phyloP scores from a whole-genome alignment of 2,888 invertebrate genomes.

The Nineta flava region DNA sequence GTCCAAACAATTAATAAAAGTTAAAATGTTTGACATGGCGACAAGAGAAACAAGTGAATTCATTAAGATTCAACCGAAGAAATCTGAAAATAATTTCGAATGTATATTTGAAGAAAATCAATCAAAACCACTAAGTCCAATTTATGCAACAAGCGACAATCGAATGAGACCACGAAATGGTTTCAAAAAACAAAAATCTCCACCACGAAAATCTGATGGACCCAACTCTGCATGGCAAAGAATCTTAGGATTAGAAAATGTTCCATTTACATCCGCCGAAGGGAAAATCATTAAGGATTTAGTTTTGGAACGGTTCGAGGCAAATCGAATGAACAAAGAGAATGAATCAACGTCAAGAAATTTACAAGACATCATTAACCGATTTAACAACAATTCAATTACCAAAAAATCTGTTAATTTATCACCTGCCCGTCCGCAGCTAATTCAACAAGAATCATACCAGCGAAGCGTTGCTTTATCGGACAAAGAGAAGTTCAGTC shows the following conservation, averaged over 20 bases:
- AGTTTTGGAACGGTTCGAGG: not conserved
- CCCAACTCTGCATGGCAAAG: not conserved
- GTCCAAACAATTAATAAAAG: not conserved
- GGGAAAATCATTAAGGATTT: constrained; percentile 1
- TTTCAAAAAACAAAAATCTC: not conserved
- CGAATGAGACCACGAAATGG: not conserved
- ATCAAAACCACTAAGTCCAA: not conserved
- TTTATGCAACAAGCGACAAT: not conserved
- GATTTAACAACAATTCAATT: too few species aligned
- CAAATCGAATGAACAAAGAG: not conserved
- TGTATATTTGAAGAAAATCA: constrained; percentile 1
- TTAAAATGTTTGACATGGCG: not conserved
- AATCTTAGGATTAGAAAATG: not conserved
- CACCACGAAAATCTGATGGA: not conserved
- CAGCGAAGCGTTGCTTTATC: too few species aligned
- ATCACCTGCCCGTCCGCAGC: too few species aligned
- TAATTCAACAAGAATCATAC: too few species aligned
- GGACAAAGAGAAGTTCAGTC: too few species aligned
- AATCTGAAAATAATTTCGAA: not conserved
- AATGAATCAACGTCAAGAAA: not conserved
- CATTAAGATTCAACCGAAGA: not conserved
- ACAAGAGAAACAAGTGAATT: not conserved
- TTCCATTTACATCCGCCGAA: not conserved
- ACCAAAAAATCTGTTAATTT: too few species aligned
- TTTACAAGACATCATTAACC: too few species aligned